These are phyloP conservation scores for Phyllotreta cruciferae DNA, from an alignment of 2,888 invertebrate species.

Conservation along the genomic window DNA sequence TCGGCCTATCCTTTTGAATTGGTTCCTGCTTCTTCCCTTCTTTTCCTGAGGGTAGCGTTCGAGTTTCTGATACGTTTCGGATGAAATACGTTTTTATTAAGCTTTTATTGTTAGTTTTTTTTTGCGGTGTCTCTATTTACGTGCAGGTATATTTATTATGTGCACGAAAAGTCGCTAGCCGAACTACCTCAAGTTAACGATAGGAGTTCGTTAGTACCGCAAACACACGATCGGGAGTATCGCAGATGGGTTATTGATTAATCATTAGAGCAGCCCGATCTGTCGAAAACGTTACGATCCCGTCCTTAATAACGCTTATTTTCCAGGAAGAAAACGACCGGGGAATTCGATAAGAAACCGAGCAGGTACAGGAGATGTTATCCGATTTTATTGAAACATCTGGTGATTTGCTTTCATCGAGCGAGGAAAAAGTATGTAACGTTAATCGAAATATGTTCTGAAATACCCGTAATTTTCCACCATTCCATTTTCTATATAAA, in stretches of 20 bases:
- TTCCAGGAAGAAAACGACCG: slow-evolving; percentile 10
- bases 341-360: slow-evolving; percentile 19
- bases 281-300: slow-evolving; percentile 17
- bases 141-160: no score
- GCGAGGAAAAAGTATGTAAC: background rate
- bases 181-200: background rate
- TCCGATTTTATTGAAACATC: slow-evolving; percentile 27
- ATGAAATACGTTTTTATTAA: slow-evolving; percentile 6
- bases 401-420: slow-evolving; percentile 13
- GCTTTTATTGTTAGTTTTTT: no score
- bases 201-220: slow-evolving; percentile 8
- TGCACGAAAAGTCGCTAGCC: background rate
- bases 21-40: slow-evolving; percentile 7
- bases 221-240: slow-evolving; percentile 10
- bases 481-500: no score
- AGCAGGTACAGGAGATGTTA: slow-evolving; percentile 12
- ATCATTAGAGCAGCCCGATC: slow-evolving; percentile 25
- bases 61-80: slow-evolving; percentile 3
- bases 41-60: slow-evolving; percentile 2
- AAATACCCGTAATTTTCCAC: no score
- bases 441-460: no score
- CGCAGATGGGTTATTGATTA: slow-evolving; percentile 26
- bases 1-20: slow-evolving; percentile 1
- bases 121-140: no score
- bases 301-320: slow-evolving; percentile 22